Evolutionary conservation across 2,797 vertebrate species (phyloP).

Genomic region (Lates japonicus): DNA sequence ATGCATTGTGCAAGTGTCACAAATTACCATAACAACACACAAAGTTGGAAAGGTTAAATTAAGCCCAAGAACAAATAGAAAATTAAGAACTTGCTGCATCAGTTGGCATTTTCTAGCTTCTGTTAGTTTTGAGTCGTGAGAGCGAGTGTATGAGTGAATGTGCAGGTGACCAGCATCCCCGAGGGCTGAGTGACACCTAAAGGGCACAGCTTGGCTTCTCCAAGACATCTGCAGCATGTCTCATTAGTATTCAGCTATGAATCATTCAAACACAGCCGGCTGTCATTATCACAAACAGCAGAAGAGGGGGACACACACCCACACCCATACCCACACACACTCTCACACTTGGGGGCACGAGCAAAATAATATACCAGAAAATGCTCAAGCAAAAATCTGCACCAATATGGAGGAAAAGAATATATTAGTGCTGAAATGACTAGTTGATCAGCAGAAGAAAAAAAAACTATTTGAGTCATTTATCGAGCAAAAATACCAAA

Average conservation of each 20-base stretch:
- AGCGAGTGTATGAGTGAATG: too few relatives aligned
- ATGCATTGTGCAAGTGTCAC: slow-evolving; percentile 40
- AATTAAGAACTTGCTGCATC: slow-evolving; percentile 46
- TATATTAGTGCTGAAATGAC: not conserved
- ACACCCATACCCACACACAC: slow-evolving; percentile 24
- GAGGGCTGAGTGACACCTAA: slow-evolving; percentile 66
- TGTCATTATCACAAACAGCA: slow-evolving; percentile 75
- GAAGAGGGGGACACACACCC: slow-evolving; percentile 36
- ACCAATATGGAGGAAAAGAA: slow-evolving; percentile 7
- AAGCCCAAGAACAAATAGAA: slow-evolving; percentile 29
- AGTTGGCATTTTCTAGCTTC: slow-evolving; percentile 38
- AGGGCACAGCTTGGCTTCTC: slow-evolving; percentile 72
- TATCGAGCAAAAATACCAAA: slow-evolving; percentile 11
- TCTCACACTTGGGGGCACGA: slow-evolving; percentile 25
- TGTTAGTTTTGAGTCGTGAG: slow-evolving; percentile 4
- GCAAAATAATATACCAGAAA: slow-evolving; percentile 13
- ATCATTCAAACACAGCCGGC: slow-evolving; percentile 79
- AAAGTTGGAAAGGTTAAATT: slow-evolving; percentile 51
- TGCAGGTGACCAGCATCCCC: slow-evolving; percentile 69
- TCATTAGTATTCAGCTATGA: slow-evolving; percentile 82
- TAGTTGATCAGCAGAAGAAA: not conserved
- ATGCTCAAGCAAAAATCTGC: slow-evolving; percentile 29
- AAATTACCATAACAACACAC: slow-evolving; percentile 44
- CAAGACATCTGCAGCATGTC: slow-evolving; percentile 75
- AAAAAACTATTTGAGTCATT: not conserved